Conservation (phyloP, 2,113 vertebrate genomes). For the Psammodynastes pulverulentus region DNA sequence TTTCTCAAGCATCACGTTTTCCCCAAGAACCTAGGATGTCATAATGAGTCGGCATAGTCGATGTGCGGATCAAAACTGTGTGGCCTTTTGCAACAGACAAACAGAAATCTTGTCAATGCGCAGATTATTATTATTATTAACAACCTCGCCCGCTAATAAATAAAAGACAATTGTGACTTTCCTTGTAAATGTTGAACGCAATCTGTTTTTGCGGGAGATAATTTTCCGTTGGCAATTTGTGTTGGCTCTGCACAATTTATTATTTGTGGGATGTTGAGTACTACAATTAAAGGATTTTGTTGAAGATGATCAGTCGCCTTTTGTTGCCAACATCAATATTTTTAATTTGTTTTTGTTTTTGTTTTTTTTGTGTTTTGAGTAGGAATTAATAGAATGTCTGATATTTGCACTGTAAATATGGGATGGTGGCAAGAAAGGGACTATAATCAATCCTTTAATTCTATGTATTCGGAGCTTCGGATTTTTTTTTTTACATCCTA, state of each 20-base stretch:
- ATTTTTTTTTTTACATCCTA: conserved; percentile 39
- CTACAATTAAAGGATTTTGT: background rate
- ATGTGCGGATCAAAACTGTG: background rate
- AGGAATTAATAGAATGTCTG: background rate
- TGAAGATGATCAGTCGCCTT: background rate
- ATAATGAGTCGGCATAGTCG: background rate
- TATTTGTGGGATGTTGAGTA: background rate
- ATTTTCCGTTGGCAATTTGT: conserved; percentile 11
- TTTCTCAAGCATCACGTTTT: background rate
- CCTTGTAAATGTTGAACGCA: background rate
- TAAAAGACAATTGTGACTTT: background rate
- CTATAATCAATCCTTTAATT: background rate
- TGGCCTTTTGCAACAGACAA: background rate
- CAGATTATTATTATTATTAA: background rate
- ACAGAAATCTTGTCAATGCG: background rate
- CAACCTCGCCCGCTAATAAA: background rate
- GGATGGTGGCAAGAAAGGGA: background rate
- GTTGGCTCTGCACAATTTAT: background rate
- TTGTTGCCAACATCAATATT: background rate
- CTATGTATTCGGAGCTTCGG: background rate
- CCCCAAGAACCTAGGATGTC: background rate
- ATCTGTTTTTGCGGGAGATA: background rate
- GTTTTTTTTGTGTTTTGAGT: background rate
- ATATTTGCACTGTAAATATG: background rate
- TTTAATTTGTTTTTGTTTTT: background rate